Base-by-base conservation (phyloP, 2,113 vertebrate species). In the Poecilia latipinna region DNA sequence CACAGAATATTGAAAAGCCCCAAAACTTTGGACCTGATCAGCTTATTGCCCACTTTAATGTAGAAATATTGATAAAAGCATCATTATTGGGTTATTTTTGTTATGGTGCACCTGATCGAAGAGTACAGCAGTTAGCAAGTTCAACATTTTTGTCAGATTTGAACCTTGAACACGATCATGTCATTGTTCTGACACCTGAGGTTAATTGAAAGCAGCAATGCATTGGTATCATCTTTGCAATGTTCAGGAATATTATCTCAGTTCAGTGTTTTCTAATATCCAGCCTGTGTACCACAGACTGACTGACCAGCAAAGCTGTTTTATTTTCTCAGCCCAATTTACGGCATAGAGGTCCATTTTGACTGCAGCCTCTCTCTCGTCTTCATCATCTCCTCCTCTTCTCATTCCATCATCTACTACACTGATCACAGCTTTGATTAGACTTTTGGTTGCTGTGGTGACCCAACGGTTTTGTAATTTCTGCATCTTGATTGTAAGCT, bases 401-500 rank as follows among this genome's bases (percentile, higher is more conserved):
- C 74, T 72, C 77, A 75, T 75, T 39, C 69, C 17, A 70, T 79
- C 70, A 8, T 17, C 44, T 48, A 7, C 44, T 48, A 7, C 48
- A 74, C 80, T 42, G 22, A 82, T 76, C 66, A 28, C 74, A 60
- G 81, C 83, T 91, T 83, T 79, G 76, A 90, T 92, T 82, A 72
- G 80, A 68, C 80, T 57, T 57, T n/a, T 72, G 80, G 91, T 93
- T 91, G 86, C 93, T 87, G 83, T 91, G 91, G 91, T 93, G 89
- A 94, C 89, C 89, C 69, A 79, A 70, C 75, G 77, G 73, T 90
- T 90, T 83, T 78, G 83, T 92, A 82, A 92, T 94, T 93, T 90
- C 78, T 90, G 83, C 83, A 87, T 90, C 89, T 92, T 94, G 91
- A 94, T 94, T 94, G 92, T 89, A 84, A 84, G 61, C 78, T 37